These are phyloP conservation scores for Eretmocerus hayati DNA, from an alignment of 2,888 invertebrate genomes.

Conservation along the genomic window DNA sequence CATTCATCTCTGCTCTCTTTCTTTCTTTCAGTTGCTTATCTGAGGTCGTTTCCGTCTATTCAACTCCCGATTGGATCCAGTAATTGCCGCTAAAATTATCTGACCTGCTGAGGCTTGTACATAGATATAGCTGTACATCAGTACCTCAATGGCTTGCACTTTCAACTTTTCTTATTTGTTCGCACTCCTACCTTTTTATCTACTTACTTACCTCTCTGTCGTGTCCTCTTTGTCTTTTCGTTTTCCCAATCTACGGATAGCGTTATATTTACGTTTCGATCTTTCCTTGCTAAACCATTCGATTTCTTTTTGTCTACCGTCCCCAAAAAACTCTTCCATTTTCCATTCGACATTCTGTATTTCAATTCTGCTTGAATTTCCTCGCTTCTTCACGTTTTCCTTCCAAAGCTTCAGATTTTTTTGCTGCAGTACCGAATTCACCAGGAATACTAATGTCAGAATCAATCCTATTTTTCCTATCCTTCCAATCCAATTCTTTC, in stretches of 20 bases:
- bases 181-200: slow-evolving; percentile 22
- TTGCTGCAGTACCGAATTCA: too few relatives aligned
- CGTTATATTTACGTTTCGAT: slow-evolving; percentile 15
- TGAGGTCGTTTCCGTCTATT: slow-evolving; percentile 35
- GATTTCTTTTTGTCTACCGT: slow-evolving; percentile 3
- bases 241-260: slow-evolving; percentile 1
- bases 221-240: slow-evolving; percentile 19
- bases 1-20: neutral
- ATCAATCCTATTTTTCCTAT: too few relatives aligned
- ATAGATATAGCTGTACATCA: too few relatives aligned
- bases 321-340: neutral
- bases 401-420: too few relatives aligned
- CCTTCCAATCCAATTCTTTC: too few relatives aligned
- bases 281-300: slow-evolving; percentile 11
- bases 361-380: too few relatives aligned
- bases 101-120: too few relatives aligned
- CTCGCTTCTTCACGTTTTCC: too few relatives aligned
- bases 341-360: too few relatives aligned
- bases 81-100: slow-evolving; percentile 38
- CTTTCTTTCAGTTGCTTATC: slow-evolving; percentile 15
- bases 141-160: too few relatives aligned
- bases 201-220: slow-evolving; percentile 20
- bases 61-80: slow-evolving; percentile 36
- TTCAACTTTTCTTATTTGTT: slow-evolving; percentile 1
- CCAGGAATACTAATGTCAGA: too few relatives aligned